Conservation (phyloP, 2,797 vertebrate species). For the Spheniscus humboldti region DNA sequence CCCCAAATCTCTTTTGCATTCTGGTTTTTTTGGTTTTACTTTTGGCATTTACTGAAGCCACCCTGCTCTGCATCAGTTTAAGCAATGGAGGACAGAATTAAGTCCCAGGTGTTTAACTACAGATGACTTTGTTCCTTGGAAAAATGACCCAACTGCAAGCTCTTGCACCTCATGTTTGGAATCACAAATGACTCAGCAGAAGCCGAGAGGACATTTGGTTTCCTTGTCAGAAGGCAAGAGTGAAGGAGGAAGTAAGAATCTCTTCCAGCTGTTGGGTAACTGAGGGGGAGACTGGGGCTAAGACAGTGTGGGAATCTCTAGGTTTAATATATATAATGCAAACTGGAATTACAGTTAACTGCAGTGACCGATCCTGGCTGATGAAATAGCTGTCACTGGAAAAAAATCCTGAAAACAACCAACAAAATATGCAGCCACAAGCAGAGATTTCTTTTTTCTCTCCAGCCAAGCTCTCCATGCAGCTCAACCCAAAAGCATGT, state of each 20-base stretch:
- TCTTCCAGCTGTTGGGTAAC: not conserved
- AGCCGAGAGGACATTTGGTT: not conserved
- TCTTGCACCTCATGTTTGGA: not conserved
- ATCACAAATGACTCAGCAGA: not conserved
- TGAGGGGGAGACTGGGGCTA: not conserved
- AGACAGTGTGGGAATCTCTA: not conserved
- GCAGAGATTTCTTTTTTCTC: not conserved
- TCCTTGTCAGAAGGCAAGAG: not conserved
- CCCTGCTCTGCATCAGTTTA: not conserved
- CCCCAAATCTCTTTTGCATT: not conserved
- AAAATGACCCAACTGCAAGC: not conserved
- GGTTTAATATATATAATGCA: not conserved
- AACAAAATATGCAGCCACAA: slow-evolving; percentile 4
- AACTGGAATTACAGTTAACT: not conserved
- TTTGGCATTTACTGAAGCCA: not conserved
- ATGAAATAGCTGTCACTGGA: slow-evolving; percentile 3
- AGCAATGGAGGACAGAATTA: not conserved
- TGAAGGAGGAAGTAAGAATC: not conserved
- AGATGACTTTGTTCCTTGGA: not conserved
- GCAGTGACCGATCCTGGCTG: not conserved
- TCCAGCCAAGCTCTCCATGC: not conserved
- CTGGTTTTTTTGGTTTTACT: accelerated
- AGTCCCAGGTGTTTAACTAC: not conserved
- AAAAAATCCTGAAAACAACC: not conserved
- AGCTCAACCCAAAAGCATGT: slow-evolving; percentile 39